Conservation (phyloP, 2,797 vertebrate species). For the Tokudaia muenninki region DNA sequence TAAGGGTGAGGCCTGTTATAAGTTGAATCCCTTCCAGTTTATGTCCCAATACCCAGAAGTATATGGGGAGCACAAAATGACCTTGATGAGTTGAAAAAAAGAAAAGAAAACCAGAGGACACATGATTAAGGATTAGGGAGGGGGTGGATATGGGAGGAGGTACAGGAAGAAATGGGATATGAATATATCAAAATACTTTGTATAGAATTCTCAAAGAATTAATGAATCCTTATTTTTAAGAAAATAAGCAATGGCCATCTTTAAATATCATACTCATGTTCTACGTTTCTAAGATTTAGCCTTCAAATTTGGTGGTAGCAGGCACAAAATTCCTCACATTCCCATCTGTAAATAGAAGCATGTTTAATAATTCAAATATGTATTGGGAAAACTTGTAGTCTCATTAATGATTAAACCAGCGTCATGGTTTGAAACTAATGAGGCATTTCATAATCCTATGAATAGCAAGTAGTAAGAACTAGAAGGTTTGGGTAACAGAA, state of each 20-base stretch:
- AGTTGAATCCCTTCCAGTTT: not conserved
- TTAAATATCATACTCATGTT: not conserved
- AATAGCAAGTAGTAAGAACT: not conserved
- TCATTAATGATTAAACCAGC: not conserved
- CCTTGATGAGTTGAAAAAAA: not conserved
- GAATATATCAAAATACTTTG: not conserved
- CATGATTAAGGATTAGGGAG: not conserved
- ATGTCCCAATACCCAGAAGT: not conserved
- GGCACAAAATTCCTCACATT: not conserved
- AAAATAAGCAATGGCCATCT: not conserved
- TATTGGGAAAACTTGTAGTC: not conserved
- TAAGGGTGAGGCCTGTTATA: not conserved
- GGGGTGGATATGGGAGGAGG: not conserved
- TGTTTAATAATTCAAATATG: not conserved
- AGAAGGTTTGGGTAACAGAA: not conserved
- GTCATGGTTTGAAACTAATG: not conserved
- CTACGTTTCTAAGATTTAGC: not conserved
- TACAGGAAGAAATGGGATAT: not conserved
- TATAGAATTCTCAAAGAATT: not conserved
- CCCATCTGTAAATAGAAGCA: not conserved
- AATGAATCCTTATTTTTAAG: not conserved
- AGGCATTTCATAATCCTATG: not conserved
- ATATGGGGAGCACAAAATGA: not conserved
- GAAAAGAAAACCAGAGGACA: not conserved
- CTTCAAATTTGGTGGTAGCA: not conserved